These are phyloP conservation scores for Sclerurus mexicanus DNA, from an alignment of 2,113 vertebrate species.

Conservation along the genomic window DNA sequence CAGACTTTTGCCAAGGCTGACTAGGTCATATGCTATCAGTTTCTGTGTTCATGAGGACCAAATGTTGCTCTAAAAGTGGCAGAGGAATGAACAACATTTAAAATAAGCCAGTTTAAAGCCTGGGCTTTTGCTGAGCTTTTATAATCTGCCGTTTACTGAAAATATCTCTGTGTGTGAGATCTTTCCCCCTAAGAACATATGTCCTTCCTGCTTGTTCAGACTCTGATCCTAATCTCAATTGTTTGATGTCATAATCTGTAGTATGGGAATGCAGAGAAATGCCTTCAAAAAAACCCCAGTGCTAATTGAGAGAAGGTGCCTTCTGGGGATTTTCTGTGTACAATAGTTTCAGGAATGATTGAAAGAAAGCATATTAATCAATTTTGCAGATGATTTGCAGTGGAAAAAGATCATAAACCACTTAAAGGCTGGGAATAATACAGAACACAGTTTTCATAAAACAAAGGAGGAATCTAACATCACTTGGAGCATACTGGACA, in stretches of 20 bases:
- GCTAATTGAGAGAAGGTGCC: slow-evolving; percentile 48
- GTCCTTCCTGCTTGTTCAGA: slow-evolving; percentile 51
- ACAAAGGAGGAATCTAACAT: background rate
- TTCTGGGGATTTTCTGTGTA: slow-evolving; percentile 12
- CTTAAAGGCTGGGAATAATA: background rate
- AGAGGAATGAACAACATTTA: background rate
- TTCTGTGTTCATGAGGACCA: background rate
- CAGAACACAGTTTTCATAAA: background rate
- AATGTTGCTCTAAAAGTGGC: slow-evolving; percentile 11
- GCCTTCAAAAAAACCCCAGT: background rate
- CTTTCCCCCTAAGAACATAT: slow-evolving; percentile 40
- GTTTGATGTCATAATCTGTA: slow-evolving; percentile 59
- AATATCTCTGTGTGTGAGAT: slow-evolving; percentile 33
- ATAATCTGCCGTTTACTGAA: slow-evolving; percentile 39
- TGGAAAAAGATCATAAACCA: slow-evolving; percentile 28
- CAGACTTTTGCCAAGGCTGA: background rate
- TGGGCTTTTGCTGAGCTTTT: slow-evolving; percentile 22
- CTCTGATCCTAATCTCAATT: slow-evolving; percentile 51
- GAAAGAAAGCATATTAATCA: slow-evolving; percentile 44
- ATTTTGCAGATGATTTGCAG: slow-evolving; percentile 41
- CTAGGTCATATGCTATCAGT: background rate
- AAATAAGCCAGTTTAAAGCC: slow-evolving; percentile 20
- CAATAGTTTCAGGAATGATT: slow-evolving; percentile 21
- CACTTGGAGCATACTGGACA: background rate
- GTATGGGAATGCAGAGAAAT: slow-evolving; percentile 37